phyloP scores from a whole-genome alignment of 1,140 invertebrate species.

The Odontomachus brunneus region DNA sequence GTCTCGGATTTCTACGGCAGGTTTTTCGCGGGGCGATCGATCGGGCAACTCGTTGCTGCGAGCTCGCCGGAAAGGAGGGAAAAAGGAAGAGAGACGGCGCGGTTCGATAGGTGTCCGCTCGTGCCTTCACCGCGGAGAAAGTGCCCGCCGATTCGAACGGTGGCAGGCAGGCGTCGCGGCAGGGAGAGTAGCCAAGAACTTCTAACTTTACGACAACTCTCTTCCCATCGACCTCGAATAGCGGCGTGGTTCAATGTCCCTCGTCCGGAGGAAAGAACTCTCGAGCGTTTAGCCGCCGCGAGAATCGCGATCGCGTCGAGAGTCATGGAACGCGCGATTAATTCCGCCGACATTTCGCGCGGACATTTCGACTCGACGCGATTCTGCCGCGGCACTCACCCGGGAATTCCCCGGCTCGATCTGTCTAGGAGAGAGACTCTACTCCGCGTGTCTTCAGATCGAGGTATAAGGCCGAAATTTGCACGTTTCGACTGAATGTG shows the following conservation, averaged over 20 bases:
- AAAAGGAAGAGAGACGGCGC: conserved; percentile 12
- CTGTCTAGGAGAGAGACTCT: too few species aligned
- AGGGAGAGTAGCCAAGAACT: conserved; percentile 79
- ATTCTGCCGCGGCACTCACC: too few species aligned
- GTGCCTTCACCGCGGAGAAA: conserved; percentile 76
- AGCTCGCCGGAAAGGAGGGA: conserved; percentile 9
- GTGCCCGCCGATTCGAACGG: conserved; percentile 68
- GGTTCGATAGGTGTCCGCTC: conserved; percentile 50
- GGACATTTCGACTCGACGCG: too few species aligned
- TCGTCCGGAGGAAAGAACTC: conserved; percentile 35
- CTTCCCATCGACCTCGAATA: conserved; percentile 79
- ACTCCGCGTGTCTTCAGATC: too few species aligned
- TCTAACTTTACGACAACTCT: conserved; percentile 76
- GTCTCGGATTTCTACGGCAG: conserved; percentile 23
- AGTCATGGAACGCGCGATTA: conserved; percentile 13
- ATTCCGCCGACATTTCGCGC: background rate
- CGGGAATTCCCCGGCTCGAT: too few species aligned
- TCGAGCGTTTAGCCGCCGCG: conserved; percentile 9
- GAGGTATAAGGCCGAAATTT: too few species aligned
- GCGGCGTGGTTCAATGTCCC: conserved; percentile 76
- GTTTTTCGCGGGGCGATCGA: conserved; percentile 20
- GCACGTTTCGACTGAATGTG: too few species aligned
- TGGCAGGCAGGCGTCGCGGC: conserved; percentile 41
- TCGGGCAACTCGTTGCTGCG: conserved; percentile 1
- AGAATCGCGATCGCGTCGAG: conserved; percentile 8